Conservation (phyloP, 1,140 invertebrate genomes). For the Trichoplusia ni region DNA sequence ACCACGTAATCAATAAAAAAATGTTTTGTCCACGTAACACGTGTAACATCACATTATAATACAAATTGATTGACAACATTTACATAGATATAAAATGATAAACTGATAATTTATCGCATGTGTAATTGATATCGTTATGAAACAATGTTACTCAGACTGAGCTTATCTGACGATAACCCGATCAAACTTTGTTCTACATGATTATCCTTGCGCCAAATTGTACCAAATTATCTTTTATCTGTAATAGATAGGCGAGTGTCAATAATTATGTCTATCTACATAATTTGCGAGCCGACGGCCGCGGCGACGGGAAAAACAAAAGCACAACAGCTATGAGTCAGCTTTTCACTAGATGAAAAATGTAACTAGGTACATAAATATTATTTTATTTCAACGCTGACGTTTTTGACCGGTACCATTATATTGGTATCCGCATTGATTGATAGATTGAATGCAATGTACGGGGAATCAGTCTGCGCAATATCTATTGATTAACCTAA, state of each 20-base stretch:
- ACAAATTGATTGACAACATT: conserved; percentile 22
- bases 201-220: background rate
- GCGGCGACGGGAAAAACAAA: no score
- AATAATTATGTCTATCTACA: conserved; percentile 3
- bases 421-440: conserved; percentile 15
- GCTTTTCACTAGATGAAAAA: no score
- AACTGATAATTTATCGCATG: conserved; percentile 17
- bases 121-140: conserved; percentile 27
- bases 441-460: background rate
- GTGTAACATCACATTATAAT: no score
- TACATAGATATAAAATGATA: conserved; percentile 16
- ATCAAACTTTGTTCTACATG: conserved; percentile 14
- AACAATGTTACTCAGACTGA: conserved; percentile 15
- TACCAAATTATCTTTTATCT: conserved; percentile 6
- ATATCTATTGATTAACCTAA: background rate
- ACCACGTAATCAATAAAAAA: no score
- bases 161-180: conserved; percentile 17
- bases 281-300: background rate
- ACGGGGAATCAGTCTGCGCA: background rate
- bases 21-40: no score
- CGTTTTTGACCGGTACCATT: background rate
- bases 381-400: background rate
- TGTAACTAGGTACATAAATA: background rate
- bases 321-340: no score
- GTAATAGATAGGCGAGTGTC: background rate